Evolutionary conservation across 1,140 invertebrate species (phyloP).

Genomic region (Ceratina calcarata): DNA sequence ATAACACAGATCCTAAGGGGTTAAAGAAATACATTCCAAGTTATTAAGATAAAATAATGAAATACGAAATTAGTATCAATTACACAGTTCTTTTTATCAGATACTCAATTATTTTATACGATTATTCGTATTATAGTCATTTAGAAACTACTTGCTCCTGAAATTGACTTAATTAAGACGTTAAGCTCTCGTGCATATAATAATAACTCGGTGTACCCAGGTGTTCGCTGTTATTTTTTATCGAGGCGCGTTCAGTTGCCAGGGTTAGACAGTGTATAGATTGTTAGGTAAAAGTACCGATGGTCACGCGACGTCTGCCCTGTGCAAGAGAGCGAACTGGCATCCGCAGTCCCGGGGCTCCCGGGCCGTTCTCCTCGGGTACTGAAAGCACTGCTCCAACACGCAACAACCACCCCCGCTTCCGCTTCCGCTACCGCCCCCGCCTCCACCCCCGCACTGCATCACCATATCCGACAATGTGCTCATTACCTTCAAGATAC

Average conservation of each 20-base stretch:
- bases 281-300: slow-evolving; percentile 71
- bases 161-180: too few species aligned
- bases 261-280: slow-evolving; percentile 41
- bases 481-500: slow-evolving; percentile 74
- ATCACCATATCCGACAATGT: slow-evolving; percentile 80
- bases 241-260: too few species aligned
- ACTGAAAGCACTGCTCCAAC: slow-evolving; percentile 91
- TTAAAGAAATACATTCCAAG: too few species aligned
- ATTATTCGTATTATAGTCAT: too few species aligned
- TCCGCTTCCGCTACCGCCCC: too few species aligned
- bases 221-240: too few species aligned
- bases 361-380: slow-evolving; percentile 84
- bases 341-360: slow-evolving; percentile 91
- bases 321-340: slow-evolving; percentile 92
- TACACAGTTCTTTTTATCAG: too few species aligned
- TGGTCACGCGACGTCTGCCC: slow-evolving; percentile 85
- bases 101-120: background rate
- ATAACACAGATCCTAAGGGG: too few species aligned
- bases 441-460: slow-evolving; percentile 83
- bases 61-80: too few species aligned
- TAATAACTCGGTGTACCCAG: too few species aligned
- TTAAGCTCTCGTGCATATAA: too few species aligned
- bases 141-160: background rate
- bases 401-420: slow-evolving; percentile 83
- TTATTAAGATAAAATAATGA: too few species aligned